phyloP scores from a whole-genome alignment of 2,113 vertebrate genomes.

The Mesoclemmys tuberculata region DNA sequence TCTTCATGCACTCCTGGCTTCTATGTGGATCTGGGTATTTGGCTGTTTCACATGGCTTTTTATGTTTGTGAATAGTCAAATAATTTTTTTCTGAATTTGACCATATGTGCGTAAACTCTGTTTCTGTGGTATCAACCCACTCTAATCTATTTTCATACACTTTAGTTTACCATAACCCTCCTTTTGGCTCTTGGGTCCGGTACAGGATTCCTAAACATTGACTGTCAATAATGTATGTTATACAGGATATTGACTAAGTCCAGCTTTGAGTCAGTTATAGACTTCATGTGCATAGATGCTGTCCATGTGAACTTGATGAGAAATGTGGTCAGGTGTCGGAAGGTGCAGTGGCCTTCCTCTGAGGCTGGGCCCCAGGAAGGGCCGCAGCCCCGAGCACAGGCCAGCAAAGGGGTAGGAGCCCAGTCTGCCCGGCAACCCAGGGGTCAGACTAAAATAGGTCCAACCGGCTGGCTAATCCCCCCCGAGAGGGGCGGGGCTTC shows the following conservation, averaged over 20 bases:
- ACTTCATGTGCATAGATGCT: background rate
- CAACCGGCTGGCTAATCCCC: no score
- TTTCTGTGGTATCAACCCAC: background rate
- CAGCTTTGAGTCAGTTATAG: background rate
- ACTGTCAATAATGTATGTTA: background rate
- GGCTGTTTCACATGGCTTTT: background rate
- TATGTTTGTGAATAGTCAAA: background rate
- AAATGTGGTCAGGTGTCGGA: no score
- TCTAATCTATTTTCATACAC: background rate
- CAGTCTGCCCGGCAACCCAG: no score
- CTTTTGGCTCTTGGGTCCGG: background rate
- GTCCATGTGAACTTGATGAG: background rate
- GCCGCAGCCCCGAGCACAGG: no score
- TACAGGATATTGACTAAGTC: rapidly evolving
- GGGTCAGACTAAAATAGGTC: no score
- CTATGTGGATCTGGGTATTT: background rate
- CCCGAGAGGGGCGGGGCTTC: no score
- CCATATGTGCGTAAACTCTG: background rate
- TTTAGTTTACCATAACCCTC: background rate
- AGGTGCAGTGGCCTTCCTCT: no score
- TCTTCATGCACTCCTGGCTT: background rate
- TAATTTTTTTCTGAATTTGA: background rate
- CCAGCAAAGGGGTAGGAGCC: no score
- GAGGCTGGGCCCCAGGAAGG: no score
- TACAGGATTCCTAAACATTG: background rate